Evolutionary conservation across 1,140 invertebrate genomes (phyloP), one percentile per base, ranked within the genome.

Genomic region (Drosophila equinoxialis): DNA sequence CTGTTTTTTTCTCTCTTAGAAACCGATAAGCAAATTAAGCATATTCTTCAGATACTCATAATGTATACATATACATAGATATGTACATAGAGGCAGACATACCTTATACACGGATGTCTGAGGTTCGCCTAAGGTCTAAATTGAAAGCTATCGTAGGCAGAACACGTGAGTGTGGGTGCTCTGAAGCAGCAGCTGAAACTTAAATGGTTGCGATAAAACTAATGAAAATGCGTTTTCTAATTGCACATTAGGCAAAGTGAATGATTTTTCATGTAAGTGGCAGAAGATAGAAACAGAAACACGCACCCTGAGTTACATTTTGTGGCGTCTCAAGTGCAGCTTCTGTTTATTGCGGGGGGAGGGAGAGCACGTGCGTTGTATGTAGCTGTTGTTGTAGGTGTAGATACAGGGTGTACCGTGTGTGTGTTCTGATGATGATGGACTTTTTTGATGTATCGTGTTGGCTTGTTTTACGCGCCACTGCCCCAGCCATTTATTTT

Each of bases 181-280:
- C 41, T 6, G 64, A 17, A 30, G 30, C 30, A 30, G 68, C 74
- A 83, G 80, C 77, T 84, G 74, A 89, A 81, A 74, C 77, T 58
- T 77, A 89, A 87, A 84, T 77, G 84, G 55, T 68, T 68, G 76
- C 89, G 89, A 91, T 91, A 91, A 91, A 84, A 85, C 89, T 91
- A 91, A 91, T 91, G 89, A 91, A 91, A 91, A 91, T 91, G 84
- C 79, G 73, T 91, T 81, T 86, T 89, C 77, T 91, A 91, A 91
- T 91, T 91, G 89, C 82, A 90, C 89, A 91, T 91, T 91, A 91
- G 84, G 69, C 81, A 81, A 81, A 91, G 89, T 91, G 84, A 91
- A 91, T 64, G 78, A 91, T 80, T 90, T 45, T 17, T 6, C 65
- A 33, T 68, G 65, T 80, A 87, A 87, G 83, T 87, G 79, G 83